Base-by-base conservation (phyloP, 2,113 vertebrate genomes). In the Lucifuga dentata region DNA sequence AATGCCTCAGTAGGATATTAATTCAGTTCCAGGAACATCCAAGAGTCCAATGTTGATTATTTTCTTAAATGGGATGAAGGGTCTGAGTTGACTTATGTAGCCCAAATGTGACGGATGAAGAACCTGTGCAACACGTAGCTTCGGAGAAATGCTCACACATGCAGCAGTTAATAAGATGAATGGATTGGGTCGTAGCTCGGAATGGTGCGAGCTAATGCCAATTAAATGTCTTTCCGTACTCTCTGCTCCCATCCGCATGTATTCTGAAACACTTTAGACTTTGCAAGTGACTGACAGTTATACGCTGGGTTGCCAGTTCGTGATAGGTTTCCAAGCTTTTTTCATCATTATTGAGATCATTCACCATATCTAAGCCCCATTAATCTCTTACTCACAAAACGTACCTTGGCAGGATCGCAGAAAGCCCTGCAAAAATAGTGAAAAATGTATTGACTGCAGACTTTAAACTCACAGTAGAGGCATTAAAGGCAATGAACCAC, bases 301-400 rank as follows among this genome's bases (percentile, higher is more conserved):
- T 12, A 6, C 45, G 43, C 33, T 3, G 5, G 20, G 46, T 45
- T 39, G 39, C 52, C 64, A 73, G 63, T 73, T 67, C 57, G 57
- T 60, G 69, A 41, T 11, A 1, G 56, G 11, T n/a, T n/a, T n/a
- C n/a, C n/a, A n/a, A n/a, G n/a, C n/a, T n/a, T 29, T 74, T 73
- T 74, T 58, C 9, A 33, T 49, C 63, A 59, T 87, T 79, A 83
- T 33, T 65, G 80, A 29, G 73, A 73, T 83, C 82, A 74, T 59
- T 80, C 66, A 75, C 83, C 81, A 62, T 89, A 74, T 76, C 83
- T 86, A 86, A 88, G 41, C 86, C 66, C 59, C 7, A 1, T 69
- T 87, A 75, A 86, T 76, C 86, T 82, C 32, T 63, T 8, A 39
- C 49, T 62, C 33, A 8, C 3, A 50, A 84, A 75, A 70, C 71